Evolutionary conservation across 1,140 invertebrate genomes (phyloP).

Genomic region (Hermetia illucens): DNA sequence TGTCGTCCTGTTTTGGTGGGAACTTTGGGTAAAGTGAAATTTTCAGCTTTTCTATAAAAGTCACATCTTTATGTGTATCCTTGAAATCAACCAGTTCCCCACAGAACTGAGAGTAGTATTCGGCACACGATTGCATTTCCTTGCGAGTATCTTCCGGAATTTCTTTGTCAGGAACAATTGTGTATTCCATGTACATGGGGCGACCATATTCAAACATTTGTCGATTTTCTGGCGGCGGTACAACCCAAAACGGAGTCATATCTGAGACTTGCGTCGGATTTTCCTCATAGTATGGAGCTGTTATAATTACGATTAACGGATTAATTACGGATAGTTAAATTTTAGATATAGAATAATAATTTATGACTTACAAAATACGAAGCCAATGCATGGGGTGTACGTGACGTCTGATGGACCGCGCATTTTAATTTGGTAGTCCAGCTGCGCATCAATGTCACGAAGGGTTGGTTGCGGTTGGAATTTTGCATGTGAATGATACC

Average conservation of each 20-base stretch:
- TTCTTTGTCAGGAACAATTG: conserved; percentile 65
- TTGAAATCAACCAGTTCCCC: conserved; percentile 66
- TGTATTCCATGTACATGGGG: conserved; percentile 79
- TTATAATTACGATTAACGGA: conserved; percentile 22
- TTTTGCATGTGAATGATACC: conserved; percentile 94
- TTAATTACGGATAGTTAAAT: conserved; percentile 1
- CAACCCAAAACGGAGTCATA: conserved; percentile 83
- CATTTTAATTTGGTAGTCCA: conserved; percentile 91
- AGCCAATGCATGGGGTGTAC: conserved; percentile 83
- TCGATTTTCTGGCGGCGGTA: conserved; percentile 81
- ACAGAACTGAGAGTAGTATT: conserved; percentile 64
- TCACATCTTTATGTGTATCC: conserved; percentile 55
- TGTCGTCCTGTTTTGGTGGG: conserved; percentile 47
- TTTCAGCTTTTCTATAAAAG: conserved; percentile 68
- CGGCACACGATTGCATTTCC: conserved; percentile 73
- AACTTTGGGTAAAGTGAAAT: conserved; percentile 48
- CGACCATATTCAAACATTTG: conserved; percentile 74
- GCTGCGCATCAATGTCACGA: conserved; percentile 78
- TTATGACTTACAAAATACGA: conserved; percentile 69
- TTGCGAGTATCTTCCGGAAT: conserved; percentile 68
- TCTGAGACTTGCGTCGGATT: conserved; percentile 62
- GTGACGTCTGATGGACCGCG: conserved; percentile 76
- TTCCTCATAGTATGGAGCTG: conserved; percentile 76
- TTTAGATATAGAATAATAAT: conserved; percentile 6
- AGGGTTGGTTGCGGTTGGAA: conserved; percentile 77